A percentile compares a stretch with the other conserved stretches of the same genome.
Conservation (phyloP, 2,113 vertebrate genomes). For the Rhea pennata region DNA sequence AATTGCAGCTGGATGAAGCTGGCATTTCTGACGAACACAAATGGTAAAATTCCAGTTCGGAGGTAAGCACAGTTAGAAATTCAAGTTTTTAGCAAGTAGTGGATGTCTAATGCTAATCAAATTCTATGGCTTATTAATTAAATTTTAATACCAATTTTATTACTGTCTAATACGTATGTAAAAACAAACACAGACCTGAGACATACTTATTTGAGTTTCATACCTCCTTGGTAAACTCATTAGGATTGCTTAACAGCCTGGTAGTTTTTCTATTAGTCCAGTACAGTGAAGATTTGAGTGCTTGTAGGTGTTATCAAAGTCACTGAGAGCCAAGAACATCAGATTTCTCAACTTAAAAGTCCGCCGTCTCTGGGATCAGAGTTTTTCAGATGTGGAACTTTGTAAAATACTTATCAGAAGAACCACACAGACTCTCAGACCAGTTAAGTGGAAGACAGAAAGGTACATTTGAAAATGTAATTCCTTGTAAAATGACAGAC, state of each 20-base stretch:
- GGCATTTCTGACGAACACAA: conserved; percentile 95
- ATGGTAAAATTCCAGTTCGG: conserved; percentile 95
- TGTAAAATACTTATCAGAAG: not conserved
- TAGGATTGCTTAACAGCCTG: not conserved
- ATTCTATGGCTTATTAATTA: not conserved
- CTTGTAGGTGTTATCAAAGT: not conserved
- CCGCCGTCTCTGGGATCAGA: not conserved
- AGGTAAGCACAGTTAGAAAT: conserved; percentile 80
- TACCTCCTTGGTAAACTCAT: not conserved
- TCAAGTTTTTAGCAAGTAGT: not conserved
- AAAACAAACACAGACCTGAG: not conserved
- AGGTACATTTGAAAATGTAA: not conserved
- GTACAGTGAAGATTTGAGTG: not conserved
- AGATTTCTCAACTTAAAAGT: not conserved
- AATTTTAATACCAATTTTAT: not conserved
- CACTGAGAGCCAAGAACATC: not conserved
- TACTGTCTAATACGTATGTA: not conserved
- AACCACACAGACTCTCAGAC: not conserved
- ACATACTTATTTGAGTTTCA: not conserved
- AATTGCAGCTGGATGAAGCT: conserved; percentile 95
- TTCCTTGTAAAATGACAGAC: not conserved
- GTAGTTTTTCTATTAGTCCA: not conserved
- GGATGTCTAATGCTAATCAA: not conserved
- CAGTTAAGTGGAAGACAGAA: not conserved
- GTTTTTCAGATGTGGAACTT: conserved; percentile 4